Conservation (phyloP, 1,140 invertebrate genomes). For the Rhizoglyphus robini region DNA sequence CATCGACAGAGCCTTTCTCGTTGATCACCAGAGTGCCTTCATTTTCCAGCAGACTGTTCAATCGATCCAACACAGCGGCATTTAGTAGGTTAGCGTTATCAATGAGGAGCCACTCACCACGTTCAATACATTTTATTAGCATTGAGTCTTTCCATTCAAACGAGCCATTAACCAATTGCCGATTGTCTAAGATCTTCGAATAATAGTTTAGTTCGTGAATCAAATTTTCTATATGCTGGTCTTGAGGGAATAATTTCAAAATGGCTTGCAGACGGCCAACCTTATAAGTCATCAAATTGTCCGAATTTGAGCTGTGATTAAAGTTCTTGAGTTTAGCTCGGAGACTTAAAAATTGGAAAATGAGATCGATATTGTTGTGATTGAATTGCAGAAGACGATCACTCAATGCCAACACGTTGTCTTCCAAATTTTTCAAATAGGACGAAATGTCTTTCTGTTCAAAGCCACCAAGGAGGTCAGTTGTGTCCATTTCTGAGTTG, state of each 20-base stretch:
- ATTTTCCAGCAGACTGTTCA: constrained; percentile 87
- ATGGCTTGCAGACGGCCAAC: background rate
- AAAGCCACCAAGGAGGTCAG: constrained; percentile 85
- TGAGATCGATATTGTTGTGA: background rate
- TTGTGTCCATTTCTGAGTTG: constrained; percentile 85
- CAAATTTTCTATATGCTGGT: no score
- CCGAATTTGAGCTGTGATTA: no score
- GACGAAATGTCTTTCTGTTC: constrained; percentile 65
- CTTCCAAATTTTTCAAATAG: constrained; percentile 17
- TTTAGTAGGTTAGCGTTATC: constrained; percentile 97
- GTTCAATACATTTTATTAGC: constrained; percentile 67
- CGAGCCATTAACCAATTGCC: constrained; percentile 42
- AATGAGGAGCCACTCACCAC: constrained; percentile 79
- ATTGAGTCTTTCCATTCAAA: constrained; percentile 97
- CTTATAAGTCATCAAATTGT: no score
- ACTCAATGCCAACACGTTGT: background rate
- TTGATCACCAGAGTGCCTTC: constrained; percentile 66
- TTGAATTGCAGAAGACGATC: background rate
- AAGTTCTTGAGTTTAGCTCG: background rate
- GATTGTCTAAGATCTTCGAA: no score
- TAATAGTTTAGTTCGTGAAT: constrained; percentile 40
- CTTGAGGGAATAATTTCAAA: background rate
- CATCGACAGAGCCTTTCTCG: constrained; percentile 68
- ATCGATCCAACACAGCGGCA: constrained; percentile 83
- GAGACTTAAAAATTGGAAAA: background rate